Evolutionary conservation across 2,797 vertebrate genomes (phyloP).

Genomic region (Sebastes ruberrimus): DNA sequence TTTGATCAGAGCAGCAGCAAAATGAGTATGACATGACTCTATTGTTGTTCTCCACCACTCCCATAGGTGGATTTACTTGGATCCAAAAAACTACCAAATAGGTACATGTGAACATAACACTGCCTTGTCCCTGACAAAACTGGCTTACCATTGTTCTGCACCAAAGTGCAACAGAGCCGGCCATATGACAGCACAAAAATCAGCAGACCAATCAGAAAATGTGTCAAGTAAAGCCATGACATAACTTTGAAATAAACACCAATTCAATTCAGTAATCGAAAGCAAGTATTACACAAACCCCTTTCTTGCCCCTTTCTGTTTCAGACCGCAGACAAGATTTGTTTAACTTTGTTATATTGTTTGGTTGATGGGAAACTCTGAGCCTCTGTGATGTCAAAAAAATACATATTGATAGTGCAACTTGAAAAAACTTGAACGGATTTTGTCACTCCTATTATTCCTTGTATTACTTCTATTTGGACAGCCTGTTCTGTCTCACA

Average conservation of each 20-base stretch:
- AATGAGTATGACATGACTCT: background rate
- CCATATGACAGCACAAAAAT: too few species aligned
- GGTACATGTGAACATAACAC: too few species aligned
- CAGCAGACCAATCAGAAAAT: background rate
- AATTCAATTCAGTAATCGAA: too few species aligned
- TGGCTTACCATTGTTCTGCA: too few species aligned
- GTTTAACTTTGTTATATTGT: too few species aligned
- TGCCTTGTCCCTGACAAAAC: too few species aligned
- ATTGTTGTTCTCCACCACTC: background rate
- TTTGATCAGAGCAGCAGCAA: background rate
- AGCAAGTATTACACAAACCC: background rate
- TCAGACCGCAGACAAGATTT: too few species aligned
- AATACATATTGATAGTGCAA: background rate
- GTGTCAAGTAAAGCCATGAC: background rate
- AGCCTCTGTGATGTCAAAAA: background rate
- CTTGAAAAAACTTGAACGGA: background rate
- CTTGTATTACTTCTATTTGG: background rate
- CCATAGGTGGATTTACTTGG: too few species aligned
- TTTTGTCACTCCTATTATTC: background rate
- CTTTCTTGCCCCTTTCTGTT: background rate
- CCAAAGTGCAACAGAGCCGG: too few species aligned
- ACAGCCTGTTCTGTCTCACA: too few species aligned
- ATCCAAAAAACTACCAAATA: accelerated
- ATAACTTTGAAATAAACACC: background rate
- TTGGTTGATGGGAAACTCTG: background rate